phyloP scores from a whole-genome alignment of 2,888 invertebrate species.

The Diarsia mendica region DNA sequence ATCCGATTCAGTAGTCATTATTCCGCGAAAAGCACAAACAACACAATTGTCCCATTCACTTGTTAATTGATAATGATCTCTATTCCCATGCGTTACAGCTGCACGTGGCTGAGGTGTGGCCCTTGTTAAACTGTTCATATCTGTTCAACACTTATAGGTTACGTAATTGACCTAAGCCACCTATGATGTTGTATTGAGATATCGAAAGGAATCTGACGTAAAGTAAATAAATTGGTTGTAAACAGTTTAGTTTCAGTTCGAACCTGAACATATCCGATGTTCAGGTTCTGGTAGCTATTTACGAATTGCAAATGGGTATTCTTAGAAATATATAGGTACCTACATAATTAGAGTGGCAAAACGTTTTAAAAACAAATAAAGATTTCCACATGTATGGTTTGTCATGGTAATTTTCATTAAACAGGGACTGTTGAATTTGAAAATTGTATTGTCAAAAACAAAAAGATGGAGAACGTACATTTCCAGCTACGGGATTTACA shows the following conservation, averaged over 20 bases:
- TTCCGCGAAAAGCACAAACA: slow-evolving; percentile 10
- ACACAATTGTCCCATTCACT: slow-evolving; percentile 38
- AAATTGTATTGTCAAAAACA: too few species aligned
- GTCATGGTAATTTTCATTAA: too few species aligned
- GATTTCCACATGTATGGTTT: too few species aligned
- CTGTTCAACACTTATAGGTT: slow-evolving; percentile 18
- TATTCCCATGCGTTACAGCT: slow-evolving; percentile 21
- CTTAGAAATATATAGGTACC: neutral
- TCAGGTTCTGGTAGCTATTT: too few species aligned
- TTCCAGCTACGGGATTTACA: too few species aligned
- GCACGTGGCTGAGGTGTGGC: slow-evolving; percentile 45
- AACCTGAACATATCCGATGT: too few species aligned
- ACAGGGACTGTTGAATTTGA: too few species aligned
- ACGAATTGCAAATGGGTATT: too few species aligned
- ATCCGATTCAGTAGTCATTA: neutral
- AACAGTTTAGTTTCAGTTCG: neutral
- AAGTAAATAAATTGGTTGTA: neutral
- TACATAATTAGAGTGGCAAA: neutral
- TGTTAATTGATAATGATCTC: slow-evolving; percentile 40
- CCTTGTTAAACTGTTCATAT: slow-evolving; percentile 1
- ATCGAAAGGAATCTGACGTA: neutral
- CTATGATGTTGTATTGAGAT: slow-evolving; percentile 25
- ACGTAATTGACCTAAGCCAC: slow-evolving; percentile 34
- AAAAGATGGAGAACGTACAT: too few species aligned
- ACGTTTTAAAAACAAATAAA: too few species aligned